A percentile compares a stretch with the other conserved stretches of the same genome.
Conservation (phyloP, 2,888 invertebrate genomes). For the Dioctria linearis region DNA sequence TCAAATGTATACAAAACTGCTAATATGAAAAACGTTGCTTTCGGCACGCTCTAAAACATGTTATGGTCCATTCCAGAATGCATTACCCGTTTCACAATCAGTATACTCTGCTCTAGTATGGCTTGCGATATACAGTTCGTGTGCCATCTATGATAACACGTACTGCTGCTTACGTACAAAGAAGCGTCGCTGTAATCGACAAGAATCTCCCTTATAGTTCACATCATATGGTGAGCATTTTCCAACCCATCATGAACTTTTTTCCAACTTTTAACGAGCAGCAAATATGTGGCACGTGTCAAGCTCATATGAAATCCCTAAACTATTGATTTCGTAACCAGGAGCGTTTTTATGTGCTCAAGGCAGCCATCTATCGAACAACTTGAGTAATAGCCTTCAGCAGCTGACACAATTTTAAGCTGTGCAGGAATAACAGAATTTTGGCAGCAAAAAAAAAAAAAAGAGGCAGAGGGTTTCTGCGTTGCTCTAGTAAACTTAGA, state of each 20-base stretch:
- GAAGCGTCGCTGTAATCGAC: background rate
- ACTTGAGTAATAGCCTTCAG: constrained; percentile 45
- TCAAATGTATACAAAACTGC: too few species aligned
- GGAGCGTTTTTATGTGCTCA: background rate
- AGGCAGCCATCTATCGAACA: constrained; percentile 22
- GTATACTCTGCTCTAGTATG: too few species aligned
- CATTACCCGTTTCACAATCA: too few species aligned
- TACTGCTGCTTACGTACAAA: too few species aligned
- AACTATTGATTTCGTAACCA: constrained; percentile 42
- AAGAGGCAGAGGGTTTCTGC: background rate
- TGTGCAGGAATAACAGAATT: background rate
- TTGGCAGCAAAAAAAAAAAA: background rate
- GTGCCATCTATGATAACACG: too few species aligned
- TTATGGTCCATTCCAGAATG: too few species aligned
- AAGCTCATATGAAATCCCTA: constrained; percentile 44
- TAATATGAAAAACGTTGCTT: too few species aligned
- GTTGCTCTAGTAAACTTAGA: background rate
- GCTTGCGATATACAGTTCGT: too few species aligned
- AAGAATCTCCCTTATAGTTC: background rate
- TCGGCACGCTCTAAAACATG: too few species aligned
- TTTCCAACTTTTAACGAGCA: constrained; percentile 39
- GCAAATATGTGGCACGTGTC: constrained; percentile 51
- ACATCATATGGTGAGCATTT: constrained; percentile 21
- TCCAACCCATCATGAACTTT: constrained; percentile 2
- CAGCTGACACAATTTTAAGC: constrained; percentile 33